Evolutionary conservation across 2,888 invertebrate species (phyloP).

Genomic region (Brachyopa scutellaris): DNA sequence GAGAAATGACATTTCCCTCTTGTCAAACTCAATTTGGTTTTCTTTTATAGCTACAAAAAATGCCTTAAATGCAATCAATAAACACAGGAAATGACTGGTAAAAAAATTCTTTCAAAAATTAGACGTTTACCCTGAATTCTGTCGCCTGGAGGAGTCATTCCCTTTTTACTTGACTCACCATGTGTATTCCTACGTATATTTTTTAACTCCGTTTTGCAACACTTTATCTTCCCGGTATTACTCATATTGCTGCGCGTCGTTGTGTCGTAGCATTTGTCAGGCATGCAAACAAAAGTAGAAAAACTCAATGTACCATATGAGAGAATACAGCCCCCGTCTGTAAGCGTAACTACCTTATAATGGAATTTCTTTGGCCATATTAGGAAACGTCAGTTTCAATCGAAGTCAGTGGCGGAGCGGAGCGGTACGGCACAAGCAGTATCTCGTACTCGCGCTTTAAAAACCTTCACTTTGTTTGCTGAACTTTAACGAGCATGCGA

Average conservation of each 20-base stretch:
- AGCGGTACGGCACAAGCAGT: conserved; percentile 1
- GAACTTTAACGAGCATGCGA: conserved; percentile 54
- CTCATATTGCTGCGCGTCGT: conserved; percentile 6
- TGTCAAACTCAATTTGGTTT: no score
- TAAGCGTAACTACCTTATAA: conserved; percentile 10
- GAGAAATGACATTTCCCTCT: no score
- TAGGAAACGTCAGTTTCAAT: conserved; percentile 41
- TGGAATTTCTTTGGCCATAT: conserved; percentile 33
- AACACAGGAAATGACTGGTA: conserved; percentile 29
- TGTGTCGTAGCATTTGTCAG: no score
- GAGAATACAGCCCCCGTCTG: neutral
- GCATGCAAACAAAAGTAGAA: conserved; percentile 1
- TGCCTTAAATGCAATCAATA: neutral
- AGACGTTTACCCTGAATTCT: conserved; percentile 35
- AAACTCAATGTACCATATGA: neutral
- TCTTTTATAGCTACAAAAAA: no score
- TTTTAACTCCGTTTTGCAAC: conserved; percentile 2
- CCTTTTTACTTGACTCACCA: neutral
- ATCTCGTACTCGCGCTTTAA: conserved; percentile 2
- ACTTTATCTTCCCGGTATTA: conserved; percentile 18
- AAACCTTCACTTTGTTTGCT: conserved; percentile 64
- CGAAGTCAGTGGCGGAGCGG: conserved; percentile 12
- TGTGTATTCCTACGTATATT: neutral
- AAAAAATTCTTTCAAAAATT: neutral
- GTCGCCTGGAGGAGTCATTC: neutral